These are phyloP conservation scores for Chauna torquata DNA, from an alignment of 2,113 vertebrate genomes.

Conservation along the genomic window DNA sequence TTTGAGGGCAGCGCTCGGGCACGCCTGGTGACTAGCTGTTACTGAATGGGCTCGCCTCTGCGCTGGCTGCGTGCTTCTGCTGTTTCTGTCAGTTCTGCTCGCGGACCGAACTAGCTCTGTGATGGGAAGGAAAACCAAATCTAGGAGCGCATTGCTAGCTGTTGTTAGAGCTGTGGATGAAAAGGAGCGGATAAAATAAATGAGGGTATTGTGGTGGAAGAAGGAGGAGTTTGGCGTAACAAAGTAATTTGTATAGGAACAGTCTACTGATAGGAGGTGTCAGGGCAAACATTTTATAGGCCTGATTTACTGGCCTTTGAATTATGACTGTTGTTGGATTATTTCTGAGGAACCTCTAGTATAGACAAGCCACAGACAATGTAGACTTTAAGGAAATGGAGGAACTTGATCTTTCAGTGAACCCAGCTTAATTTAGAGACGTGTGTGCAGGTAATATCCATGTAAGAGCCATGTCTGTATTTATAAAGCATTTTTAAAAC, in stretches of 20 bases:
- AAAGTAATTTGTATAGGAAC: accelerated
- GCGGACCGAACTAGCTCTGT: not conserved
- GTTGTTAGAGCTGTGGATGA: accelerated
- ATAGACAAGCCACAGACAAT: not conserved
- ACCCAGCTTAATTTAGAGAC: not conserved
- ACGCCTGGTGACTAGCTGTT: not conserved
- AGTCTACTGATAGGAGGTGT: not conserved
- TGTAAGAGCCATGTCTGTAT: not conserved
- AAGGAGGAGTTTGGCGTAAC: not conserved
- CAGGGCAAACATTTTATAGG: accelerated
- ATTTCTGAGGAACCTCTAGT: not conserved
- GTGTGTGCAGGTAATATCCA: not conserved
- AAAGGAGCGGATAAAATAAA: accelerated
- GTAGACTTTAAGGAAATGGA: not conserved
- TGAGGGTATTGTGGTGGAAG: not conserved
- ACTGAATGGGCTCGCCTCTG: accelerated
- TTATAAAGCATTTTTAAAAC: not conserved
- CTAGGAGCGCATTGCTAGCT: not conserved
- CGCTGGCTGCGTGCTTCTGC: not conserved
- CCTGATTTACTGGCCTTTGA: accelerated
- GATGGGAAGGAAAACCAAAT: accelerated
- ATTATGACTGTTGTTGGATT: not conserved
- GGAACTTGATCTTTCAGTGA: not conserved
- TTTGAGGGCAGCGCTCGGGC: not conserved
- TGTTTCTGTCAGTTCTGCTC: not conserved